Base-by-base conservation (phyloP, 1,140 invertebrate genomes). In the Trichogramma pretiosum region DNA sequence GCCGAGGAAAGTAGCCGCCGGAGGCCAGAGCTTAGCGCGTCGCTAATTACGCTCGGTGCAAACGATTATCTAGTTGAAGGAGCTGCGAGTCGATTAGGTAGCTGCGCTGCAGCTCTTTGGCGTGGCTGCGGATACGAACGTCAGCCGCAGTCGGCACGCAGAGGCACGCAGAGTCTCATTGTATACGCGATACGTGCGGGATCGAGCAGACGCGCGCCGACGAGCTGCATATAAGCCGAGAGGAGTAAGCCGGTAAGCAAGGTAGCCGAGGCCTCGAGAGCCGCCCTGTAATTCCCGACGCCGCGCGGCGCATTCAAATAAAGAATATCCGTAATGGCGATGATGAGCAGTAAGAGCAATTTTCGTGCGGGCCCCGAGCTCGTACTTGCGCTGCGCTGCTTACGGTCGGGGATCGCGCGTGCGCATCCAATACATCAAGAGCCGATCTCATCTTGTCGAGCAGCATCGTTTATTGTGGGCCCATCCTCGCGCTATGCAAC, bases 291-390 rank as follows among this genome's bases (percentile, higher is more conserved):
- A 72, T 72, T 67, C 67, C 60, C 48, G 41, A 2, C 11, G 13
- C 13, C 33, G 55, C 59, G 63, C 64, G 63, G 60, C 61, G 58
- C 65, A 60, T 61, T 67, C 64, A 67, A 71, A 71, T 70, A 68
- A 70, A 70, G 64, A 69, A 69, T n/a, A n/a, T 68, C 62, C 62
- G 64, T 71, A 70, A 71, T 70, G 65, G 67, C 66, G 66, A 69
- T 68, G 67, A 70, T 70, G 64, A 68, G 58, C 64, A 54, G 57
- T 60, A 59, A n/a, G 55, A n/a, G 42, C 62, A 70, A 68, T 68
- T 67, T 67, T 60, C 62, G 17, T 44, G 30, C 21, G 13, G 13
- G 13, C 33, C 17, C 33, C 14, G 5, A 5, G 13, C 33, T 5
- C n/a, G n/a, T n/a, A n/a, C n/a, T n/a, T n/a, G n/a, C n/a, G n/a